phyloP scores from a whole-genome alignment of 1,140 invertebrate species.

The Heliconius eleuchia region DNA sequence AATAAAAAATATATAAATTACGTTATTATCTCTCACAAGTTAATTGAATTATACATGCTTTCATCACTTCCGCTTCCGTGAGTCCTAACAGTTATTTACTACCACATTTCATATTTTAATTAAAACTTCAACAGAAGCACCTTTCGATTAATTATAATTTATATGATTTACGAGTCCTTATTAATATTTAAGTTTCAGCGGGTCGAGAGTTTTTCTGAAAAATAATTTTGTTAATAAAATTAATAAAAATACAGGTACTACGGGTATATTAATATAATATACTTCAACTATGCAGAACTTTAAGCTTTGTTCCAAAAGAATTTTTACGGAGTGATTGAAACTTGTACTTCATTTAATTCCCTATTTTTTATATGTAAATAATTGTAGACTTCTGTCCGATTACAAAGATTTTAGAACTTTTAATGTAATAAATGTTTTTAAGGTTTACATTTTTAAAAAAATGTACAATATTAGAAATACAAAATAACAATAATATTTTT shows the following conservation, averaged over 20 bases:
- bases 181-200: background rate
- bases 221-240: background rate
- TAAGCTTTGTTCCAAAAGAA: background rate
- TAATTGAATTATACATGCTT: slow-evolving; percentile 9
- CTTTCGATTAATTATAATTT: slow-evolving; percentile 11
- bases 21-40: background rate
- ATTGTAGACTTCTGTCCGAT: too few species aligned
- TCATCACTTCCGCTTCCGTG: slow-evolving; percentile 9
- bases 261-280: too few species aligned
- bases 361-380: too few species aligned
- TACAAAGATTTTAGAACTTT: too few species aligned
- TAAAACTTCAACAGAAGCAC: slow-evolving; percentile 8
- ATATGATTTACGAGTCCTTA: slow-evolving; percentile 1
- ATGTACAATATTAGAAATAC: too few species aligned
- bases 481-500: too few species aligned
- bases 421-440: too few species aligned
- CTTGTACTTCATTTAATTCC: too few species aligned
- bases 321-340: too few species aligned
- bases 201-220: background rate
- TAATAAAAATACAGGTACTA: too few species aligned
- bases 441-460: too few species aligned
- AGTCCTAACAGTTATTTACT: background rate
- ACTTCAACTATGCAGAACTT: too few species aligned
- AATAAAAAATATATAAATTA: background rate
- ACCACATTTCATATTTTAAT: slow-evolving; percentile 10